Percentiles rank a stretch among this genome's conserved stretches.
Evolutionary conservation across 2,113 vertebrate genomes (phyloP).

Genomic region (Gallinago undulata): DNA sequence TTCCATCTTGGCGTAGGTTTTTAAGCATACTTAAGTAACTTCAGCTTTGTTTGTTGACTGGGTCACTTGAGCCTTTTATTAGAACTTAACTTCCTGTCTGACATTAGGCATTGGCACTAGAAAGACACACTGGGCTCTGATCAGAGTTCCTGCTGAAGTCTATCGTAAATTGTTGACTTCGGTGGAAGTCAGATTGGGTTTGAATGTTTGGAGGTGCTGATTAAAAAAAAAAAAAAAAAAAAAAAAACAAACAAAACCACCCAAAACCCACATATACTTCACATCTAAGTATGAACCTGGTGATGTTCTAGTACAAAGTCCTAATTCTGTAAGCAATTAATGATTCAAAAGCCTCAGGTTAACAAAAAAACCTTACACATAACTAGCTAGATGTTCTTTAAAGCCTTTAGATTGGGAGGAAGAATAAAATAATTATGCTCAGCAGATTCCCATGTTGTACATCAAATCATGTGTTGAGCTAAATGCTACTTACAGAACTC

Average conservation of each 20-base stretch:
- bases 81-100: slow-evolving; percentile 25
- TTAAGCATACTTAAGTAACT: slow-evolving; percentile 10
- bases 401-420: not conserved
- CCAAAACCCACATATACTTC: not conserved
- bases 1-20: slow-evolving; percentile 19
- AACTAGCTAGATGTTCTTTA: not conserved
- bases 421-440: not conserved
- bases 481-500: not conserved
- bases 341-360: not conserved
- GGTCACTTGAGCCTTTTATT: not conserved
- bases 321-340: not conserved
- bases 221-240: not conserved
- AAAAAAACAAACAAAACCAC: no score
- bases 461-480: not conserved
- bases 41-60: slow-evolving; percentile 22
- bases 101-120: not conserved
- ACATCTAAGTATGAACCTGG: not conserved
- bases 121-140: not conserved
- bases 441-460: not conserved
- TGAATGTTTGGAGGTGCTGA: not conserved
- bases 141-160: not conserved
- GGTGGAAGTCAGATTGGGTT: not conserved
- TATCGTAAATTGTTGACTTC: not conserved
- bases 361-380: not conserved
- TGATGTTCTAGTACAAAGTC: not conserved